Conservation (phyloP, 2,888 invertebrate genomes). For the Noctua comes region DNA sequence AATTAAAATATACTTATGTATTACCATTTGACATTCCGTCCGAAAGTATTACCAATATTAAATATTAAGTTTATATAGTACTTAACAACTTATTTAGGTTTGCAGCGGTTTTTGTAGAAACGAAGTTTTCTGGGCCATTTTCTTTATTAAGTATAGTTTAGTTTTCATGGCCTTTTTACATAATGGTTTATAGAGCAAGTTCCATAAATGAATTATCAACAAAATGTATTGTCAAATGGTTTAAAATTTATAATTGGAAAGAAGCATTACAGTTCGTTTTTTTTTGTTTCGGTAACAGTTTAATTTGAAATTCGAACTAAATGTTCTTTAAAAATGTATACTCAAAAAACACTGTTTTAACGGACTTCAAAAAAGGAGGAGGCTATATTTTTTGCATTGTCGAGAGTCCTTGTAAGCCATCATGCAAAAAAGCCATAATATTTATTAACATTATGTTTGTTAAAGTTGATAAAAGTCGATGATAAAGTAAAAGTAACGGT, state of each 20-base stretch:
- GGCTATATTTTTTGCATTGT: not conserved
- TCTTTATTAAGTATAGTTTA: constrained; percentile 64
- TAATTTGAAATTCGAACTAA: not conserved
- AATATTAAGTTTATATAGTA: constrained; percentile 64
- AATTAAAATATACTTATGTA: constrained; percentile 58
- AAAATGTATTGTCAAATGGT: not conserved
- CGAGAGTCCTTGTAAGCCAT: constrained; percentile 19
- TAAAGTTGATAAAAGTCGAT: constrained; percentile 62
- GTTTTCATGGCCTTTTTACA: constrained; percentile 54
- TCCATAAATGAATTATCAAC: not conserved
- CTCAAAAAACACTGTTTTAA: not conserved
- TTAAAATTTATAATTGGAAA: not conserved
- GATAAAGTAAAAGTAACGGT: constrained; percentile 52
- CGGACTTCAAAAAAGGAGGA: not conserved
- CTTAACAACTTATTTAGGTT: constrained; percentile 61
- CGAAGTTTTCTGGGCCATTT: constrained; percentile 74
- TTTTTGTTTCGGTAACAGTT: not conserved
- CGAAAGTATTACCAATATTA: constrained; percentile 84
- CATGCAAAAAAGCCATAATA: constrained; percentile 51
- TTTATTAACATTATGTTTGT: constrained; percentile 69
- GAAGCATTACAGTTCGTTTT: not conserved
- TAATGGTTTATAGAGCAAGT: constrained; percentile 30
- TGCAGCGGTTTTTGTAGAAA: constrained; percentile 65
- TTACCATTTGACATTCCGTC: constrained; percentile 83
- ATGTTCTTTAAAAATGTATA: not conserved